These are phyloP conservation scores for Channallabes apus DNA, from an alignment of 2,797 vertebrate genomes.

Conservation along the genomic window DNA sequence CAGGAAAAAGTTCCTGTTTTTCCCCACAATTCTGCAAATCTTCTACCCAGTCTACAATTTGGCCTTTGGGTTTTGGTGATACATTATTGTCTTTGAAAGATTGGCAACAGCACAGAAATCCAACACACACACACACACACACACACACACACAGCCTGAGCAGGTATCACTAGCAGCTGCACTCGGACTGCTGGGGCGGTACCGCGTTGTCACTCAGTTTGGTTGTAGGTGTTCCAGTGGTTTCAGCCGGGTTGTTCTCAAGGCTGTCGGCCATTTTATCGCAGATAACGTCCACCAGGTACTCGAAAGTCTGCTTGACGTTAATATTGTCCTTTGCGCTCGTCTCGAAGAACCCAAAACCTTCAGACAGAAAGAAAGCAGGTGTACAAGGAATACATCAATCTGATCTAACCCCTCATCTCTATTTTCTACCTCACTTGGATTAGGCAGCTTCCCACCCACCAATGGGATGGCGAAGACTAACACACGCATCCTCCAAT, in stretches of 20 bases:
- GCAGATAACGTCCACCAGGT: constrained; percentile 95
- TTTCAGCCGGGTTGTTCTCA: constrained; percentile 83
- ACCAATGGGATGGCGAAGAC: not conserved
- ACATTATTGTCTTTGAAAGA: constrained; percentile 46
- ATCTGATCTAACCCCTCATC: not conserved
- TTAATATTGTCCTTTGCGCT: constrained; percentile 98
- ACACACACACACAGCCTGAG: constrained; percentile 14
- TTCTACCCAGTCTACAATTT: constrained; percentile 4
- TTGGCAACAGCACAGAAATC: constrained; percentile 49
- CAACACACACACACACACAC: constrained; percentile 17
- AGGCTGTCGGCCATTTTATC: constrained; percentile 97
- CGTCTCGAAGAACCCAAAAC: constrained; percentile 97
- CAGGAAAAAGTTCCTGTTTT: not conserved
- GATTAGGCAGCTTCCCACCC: not conserved
- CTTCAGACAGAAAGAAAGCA: constrained; percentile 62
- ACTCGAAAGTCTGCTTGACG: constrained; percentile 96
- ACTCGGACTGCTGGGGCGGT: constrained; percentile 85
- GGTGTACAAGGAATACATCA: not conserved
- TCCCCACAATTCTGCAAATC: not conserved
- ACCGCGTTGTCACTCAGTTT: constrained; percentile 89
- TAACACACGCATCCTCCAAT: not conserved
- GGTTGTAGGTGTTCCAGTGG: constrained; percentile 83
- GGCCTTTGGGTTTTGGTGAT: constrained; percentile 29
- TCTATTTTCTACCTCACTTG: not conserved
- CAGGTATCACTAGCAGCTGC: constrained; percentile 85